Base-by-base conservation (phyloP, 2,113 vertebrate species). In the Apaloderma vittatum region DNA sequence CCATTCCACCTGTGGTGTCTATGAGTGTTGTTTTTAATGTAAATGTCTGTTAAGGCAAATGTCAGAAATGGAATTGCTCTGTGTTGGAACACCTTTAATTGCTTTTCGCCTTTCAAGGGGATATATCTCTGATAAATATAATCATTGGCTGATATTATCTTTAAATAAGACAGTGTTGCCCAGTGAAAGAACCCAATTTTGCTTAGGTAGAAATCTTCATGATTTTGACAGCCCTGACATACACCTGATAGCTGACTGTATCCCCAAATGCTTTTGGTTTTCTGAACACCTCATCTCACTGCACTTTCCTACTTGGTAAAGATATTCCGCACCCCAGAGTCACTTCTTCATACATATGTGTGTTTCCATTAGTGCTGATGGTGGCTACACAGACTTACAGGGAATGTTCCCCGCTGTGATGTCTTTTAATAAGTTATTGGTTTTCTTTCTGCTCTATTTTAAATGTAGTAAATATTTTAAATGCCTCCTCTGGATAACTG, bases 381-480 rank as follows among this genome's bases (percentile, higher is more conserved):
- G 55, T 55, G 29, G 22, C 51, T 65, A 8, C 21, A 29, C 17
- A 73, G 51, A 30, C 26, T 52, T 34, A 54, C 19, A 86, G 76
- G 54, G 45, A 82, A 67, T 54, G 70, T 37, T 78, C 61, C 76
- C 73, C 52, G 55, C 75, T 55, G 86, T 51, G 46, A 86, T 73
- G 40, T 30, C 68, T 89, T 88, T 84, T 73, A 94, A 59, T 81
- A 94, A 94, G 73, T 79, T 78, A 84, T 12, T 91, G 43, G 63
- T 86, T 93, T 93, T 76, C 51, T 29, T 96, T 88, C 68, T 62
- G 66, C 68, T 94, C 48, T 89, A 49, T 72, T 94, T 86, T 93
- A 88, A 94, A 95, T 6, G 1, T 45, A 43, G 92, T 93, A 79
- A 96, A 93, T 92, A 92, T 93, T 94, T 95, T 73, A 96, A 73